Conservation (phyloP, 2,888 invertebrate genomes). For the Spodoptera exigua region DNA sequence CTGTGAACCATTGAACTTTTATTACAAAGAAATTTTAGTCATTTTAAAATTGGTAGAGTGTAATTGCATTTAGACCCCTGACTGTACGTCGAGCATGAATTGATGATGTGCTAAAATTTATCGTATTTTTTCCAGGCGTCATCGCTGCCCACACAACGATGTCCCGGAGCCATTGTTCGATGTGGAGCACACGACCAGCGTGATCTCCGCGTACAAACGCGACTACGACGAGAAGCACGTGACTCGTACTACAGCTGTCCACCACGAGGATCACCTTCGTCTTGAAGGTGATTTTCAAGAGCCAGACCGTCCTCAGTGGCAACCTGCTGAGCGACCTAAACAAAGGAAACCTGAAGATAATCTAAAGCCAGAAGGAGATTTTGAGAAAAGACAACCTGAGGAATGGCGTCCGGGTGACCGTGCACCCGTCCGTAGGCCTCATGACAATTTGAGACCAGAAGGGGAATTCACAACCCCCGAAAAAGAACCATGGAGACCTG, state of each 20-base stretch:
- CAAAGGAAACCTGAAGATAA: slow-evolving; percentile 90
- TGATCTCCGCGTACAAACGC: slow-evolving; percentile 90
- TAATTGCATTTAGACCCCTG: too few relatives aligned
- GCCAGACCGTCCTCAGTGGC: slow-evolving; percentile 84
- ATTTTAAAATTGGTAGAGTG: too few relatives aligned
- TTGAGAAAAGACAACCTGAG: slow-evolving; percentile 81
- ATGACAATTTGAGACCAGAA: slow-evolving; percentile 75
- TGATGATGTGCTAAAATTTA: neutral
- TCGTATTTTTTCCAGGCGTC: slow-evolving; percentile 90
- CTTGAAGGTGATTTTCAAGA: slow-evolving; percentile 92
- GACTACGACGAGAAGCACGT: slow-evolving; percentile 91
- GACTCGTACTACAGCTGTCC: slow-evolving; percentile 89
- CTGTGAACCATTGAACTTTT: too few relatives aligned
- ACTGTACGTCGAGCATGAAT: too few relatives aligned
- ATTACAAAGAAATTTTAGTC: too few relatives aligned
- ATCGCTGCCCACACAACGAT: slow-evolving; percentile 94
- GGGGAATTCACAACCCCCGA: slow-evolving; percentile 74
- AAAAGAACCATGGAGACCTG: slow-evolving; percentile 86
- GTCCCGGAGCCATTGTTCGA: slow-evolving; percentile 90
- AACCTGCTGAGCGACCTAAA: slow-evolving; percentile 89
- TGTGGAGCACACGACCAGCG: slow-evolving; percentile 87
- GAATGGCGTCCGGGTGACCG: slow-evolving; percentile 87
- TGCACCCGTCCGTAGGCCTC: slow-evolving; percentile 76
- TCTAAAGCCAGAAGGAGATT: slow-evolving; percentile 88
- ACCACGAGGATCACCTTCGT: slow-evolving; percentile 92